Evolutionary conservation across 2,113 vertebrate genomes (phyloP), one percentile per base, ranked within the genome.

Genomic region (Paracanthobrama guichenoti): DNA sequence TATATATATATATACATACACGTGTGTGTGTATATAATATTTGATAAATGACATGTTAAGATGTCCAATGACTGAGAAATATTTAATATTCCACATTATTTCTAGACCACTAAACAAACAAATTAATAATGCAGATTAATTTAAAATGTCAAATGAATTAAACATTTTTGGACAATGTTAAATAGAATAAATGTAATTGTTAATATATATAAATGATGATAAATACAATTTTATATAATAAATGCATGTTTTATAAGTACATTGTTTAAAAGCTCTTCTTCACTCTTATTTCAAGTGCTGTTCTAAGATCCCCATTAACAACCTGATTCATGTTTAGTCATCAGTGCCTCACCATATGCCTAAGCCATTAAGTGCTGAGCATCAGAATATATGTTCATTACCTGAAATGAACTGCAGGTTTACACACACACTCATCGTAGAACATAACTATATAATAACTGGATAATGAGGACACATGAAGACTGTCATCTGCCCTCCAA

Each of bases 301-400:
- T 55, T 28, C 14, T 6, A 42, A 22, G 20, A 42, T 24, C 59
- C 13, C 57, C 76, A 62, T 60, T 62, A 79, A 60, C 14, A 42
- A 14, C 24, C 76, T 62, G 55, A 79, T 62, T 79, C 22, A 79
- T 62, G 72, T 74, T 74, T 62, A 79, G n/a, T 79, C 76, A 62
- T 62, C n/a, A 62, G 76, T 24, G 57, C n/a, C 62, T 26, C 55
- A 20, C 55, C 76, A 79, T 79, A 39, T 62, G 76, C 76, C 62
- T 35, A 26, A 62, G n/a, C 3, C 76, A 62, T 60, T 79, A 79
- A 59, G 76, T 79, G 76, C 76, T 79, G 55, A 62, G 76, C 76
- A 62, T 79, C n/a, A 62, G 35, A 62, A 26, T 62, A 44, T 18
- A 79, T 39, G 13, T 18, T 55, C 22, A 24, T 72, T 69, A 31